A percentile compares a stretch with the other conserved stretches of the same genome.
Conservation (phyloP, 2,888 invertebrate genomes). For the Altica lythri region DNA sequence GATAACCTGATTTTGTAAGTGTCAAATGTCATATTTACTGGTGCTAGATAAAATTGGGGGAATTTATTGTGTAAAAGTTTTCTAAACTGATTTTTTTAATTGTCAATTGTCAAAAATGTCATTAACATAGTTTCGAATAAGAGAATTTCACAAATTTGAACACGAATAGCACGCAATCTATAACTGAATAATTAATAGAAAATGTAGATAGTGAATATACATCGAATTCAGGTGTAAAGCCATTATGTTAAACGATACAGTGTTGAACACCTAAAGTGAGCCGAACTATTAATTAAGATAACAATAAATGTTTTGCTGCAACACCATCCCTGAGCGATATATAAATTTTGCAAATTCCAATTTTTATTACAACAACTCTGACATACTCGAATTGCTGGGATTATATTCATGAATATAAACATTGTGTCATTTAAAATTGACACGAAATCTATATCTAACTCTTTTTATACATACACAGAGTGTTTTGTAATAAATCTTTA, state of each 20-base stretch:
- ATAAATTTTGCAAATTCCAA: slow-evolving; percentile 34
- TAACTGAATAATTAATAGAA: too few species aligned
- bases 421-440: slow-evolving; percentile 20
- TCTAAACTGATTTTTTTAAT: too few species aligned
- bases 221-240: slow-evolving; percentile 9
- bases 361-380: slow-evolving; percentile 30
- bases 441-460: too few species aligned
- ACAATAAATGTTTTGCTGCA: slow-evolving; percentile 33
- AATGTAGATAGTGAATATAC: neutral
- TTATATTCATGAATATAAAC: slow-evolving; percentile 30
- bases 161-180: too few species aligned
- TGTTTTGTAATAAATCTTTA: neutral
- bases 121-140: too few species aligned
- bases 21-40: too few species aligned
- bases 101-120: too few species aligned
- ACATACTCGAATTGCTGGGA: slow-evolving; percentile 25
- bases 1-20: too few species aligned
- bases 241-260: slow-evolving; percentile 30
- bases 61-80: too few species aligned
- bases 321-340: slow-evolving; percentile 23
- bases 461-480: too few species aligned
- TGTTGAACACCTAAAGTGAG: slow-evolving; percentile 33
- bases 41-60: too few species aligned
- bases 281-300: slow-evolving; percentile 35
- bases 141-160: neutral